Base-by-base conservation (phyloP, 2,888 invertebrate genomes). In the Julus scandinavius region DNA sequence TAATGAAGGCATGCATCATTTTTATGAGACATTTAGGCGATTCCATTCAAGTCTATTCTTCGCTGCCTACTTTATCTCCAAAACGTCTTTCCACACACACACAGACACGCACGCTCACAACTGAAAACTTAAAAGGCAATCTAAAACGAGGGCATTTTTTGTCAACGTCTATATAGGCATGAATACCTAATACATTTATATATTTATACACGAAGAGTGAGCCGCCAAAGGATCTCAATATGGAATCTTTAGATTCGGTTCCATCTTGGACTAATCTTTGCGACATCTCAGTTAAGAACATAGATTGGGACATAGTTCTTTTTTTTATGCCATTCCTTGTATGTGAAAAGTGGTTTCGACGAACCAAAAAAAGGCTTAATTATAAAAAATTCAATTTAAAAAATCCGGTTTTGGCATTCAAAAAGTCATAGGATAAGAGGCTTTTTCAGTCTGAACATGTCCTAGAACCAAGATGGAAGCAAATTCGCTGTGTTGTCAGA, bases 1-100 rank as follows among this genome's bases (percentile, higher is more conserved):
- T 87, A 87, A 87, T 87, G 87, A 87, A 87, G 87, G 87, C 87
- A 87, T 87, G 87, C 87, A 87, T 87, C 87, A 87, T 87, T 87
- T 87, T 87, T 87, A 87, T 87, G 87, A 87, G 87, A 87, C 87
- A 87, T 87, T 87, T 87, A 87, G 87, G 45, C 87, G 87, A 87
- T 87, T 87, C 87, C 87, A 87, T 87, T 87, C 85, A 41, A 49
- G 49, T n/a, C 85, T 49, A 85, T 85, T 85, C 45, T 85, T 85
- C 45, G 85, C 85, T 85, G 72, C 72, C 72, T 72, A 72, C 72
- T 72, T 72, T 72, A 72, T 72, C 72, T 72, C 29, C 29, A 29
- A 72, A 72, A 72, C 72, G 72, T 72, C 72, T 72, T 72, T 72
- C 72, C 72, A 72, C 72, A 72, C 72, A 29, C 72, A 72, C 72